Base-by-base conservation (phyloP, 2,888 invertebrate species). In the Drosophila anomalata region DNA sequence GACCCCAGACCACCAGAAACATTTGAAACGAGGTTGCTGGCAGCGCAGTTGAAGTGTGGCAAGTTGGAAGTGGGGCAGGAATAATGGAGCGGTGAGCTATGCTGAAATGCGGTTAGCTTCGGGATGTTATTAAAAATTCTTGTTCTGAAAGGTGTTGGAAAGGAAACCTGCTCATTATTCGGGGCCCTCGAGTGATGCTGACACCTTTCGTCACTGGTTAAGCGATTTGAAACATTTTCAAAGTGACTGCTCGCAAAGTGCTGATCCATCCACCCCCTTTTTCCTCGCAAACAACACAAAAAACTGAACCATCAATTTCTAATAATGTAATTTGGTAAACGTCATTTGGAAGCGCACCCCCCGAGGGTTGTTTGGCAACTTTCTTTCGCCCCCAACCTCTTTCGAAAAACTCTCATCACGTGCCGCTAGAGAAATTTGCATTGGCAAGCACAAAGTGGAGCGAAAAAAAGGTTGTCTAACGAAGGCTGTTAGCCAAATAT, bases 291-390 rank as follows among this genome's bases (percentile, higher is more conserved):
- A 29, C 29, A 29, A 29, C 29, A 29, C 29, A 29, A 24, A 39
- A 41, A 33, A 57, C 51, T 26, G 59, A 79, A 76, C 76, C 88
- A 87, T 88, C 87, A 88, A 87, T 88, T 87, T 81, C 80, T 79
- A 87, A 88, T 87, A 87, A 88, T 85, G 87, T 85, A 88, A 88
- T 88, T 87, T 88, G 60, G 73, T 81, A 87, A 87, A 83, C 81
- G 87, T 87, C 85, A 85, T 79, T 86, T 87, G 76, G 73, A 54
- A 75, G 54, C 22, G 39, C 61, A 44, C 47, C 61, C 51, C 41
- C 41, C n/a, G 26, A 20, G 31, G 53, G 50, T 39, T 46, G 41
- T 48, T 48, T 54, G 36, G 17, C 31, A 57, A 46, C 59, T 61
- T 60, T 53, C 54, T 46, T 20, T 44, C 42, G n/a, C 31, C 47